Base-by-base conservation (phyloP, 1,140 invertebrate species). In the Trachymyrmex cornetzi region DNA sequence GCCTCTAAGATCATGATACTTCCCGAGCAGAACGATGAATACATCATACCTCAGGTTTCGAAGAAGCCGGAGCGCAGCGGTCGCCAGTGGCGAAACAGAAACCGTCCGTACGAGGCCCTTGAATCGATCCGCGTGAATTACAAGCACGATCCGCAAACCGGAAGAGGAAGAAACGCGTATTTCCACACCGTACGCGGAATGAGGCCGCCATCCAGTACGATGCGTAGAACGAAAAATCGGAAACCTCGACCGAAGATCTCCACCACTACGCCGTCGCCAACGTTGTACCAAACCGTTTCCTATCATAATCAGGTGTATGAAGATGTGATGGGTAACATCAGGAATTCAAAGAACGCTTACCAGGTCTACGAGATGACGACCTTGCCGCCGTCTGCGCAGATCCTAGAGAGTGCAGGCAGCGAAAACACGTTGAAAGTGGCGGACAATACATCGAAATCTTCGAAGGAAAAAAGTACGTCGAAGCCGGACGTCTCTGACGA, bases 261-360 rank as follows among this genome's bases (percentile, higher is more conserved):
- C 24, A 22, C 77, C 0, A 80, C 88, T 11, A 85, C 87, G 6
- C 44, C 81, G 0, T 22, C 71, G 14, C 59, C 64, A 4, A 67
- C 69, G 48, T 22, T 57, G 0, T 75, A 74, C 24, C 69, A 84
- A n/a, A 72, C 55, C 2, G 66, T 69, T 0, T 89, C 91, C 3
- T 94, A 94, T 75, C 89, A 94, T 16, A 88, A 59, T 24, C 91
- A 94, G 30, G 94, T 95, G 7, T 95, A 95, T 75, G 93, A 95
- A 44, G 94, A 95, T 69, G 94, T 95, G 0, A 95, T 95, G 94
- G 94, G 93, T 1, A 95, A 91, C 2, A 95, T 95, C 7, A 93
- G 77, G 19, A 89, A 90, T 30, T 9, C 89, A 74, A 89, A 86
- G 11, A 87, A 77, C 19, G 44, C 79, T 22, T 89, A 90, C 27